Evolutionary conservation across 2,888 invertebrate species (phyloP), one percentile per base, ranked within the genome.

Genomic region (Sycophila texana): DNA sequence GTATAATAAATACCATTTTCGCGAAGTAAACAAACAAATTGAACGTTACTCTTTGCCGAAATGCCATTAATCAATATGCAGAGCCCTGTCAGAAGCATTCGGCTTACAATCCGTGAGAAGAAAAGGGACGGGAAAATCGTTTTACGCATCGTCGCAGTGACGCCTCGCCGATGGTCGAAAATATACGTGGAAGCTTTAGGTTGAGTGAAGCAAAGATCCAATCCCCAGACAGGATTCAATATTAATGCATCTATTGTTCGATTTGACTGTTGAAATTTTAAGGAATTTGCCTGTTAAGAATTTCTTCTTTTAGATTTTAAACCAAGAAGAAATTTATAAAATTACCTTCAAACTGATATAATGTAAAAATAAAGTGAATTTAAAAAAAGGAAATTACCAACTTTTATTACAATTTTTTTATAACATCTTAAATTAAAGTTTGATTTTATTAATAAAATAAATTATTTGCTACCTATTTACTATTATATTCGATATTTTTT

Each of bases 101-200:
- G 51, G 39, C 7, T 39, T 39, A 39, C 39, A 39, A 10, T 39
- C 39, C 10, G 39, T 10, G 47, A 18, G 49, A 18, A 5, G 49
- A 47, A 49, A 49, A 65, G 20, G 47, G 20, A 49, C 18, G 49
- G 49, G 10, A 26, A 65, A 67, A 67, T 67, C 67, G 26, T 18
- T 67, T 67, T 67, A 53, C 53, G 53, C 53, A 67, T 67, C 67
- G 26, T 53, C 53, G 67, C 67, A 67, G 53, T 67, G 67, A 67
- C 53, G 67, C 53, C 67, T 67, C 16, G 16, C 4, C 18, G 26
- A 51, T 53, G 26, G 67, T 26, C 53, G 22, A 26, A 22, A 26
- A 51, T 53, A 53, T 26, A 65, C 49, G 53, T 67, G 13, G 12
- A 14, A 67, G 10, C 7, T 22, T 26, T 22, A 67, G 22, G 26